Conservation (phyloP, 2,888 invertebrate genomes). For the Drosophila demipolita region DNA sequence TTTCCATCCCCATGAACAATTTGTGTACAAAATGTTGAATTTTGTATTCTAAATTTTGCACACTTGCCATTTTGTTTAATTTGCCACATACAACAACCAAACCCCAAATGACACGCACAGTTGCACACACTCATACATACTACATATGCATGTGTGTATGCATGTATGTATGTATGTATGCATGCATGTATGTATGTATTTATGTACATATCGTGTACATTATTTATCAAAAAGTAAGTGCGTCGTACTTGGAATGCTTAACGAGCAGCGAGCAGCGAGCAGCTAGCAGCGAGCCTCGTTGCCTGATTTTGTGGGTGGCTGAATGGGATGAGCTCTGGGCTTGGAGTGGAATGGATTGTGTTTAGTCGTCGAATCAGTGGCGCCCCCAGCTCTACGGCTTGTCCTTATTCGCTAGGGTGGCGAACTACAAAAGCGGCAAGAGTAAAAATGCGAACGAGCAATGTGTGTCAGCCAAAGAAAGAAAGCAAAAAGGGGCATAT, state of each 20-base stretch:
- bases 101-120: slow-evolving; percentile 30
- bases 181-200: not conserved
- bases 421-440: slow-evolving; percentile 9
- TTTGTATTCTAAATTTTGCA: slow-evolving; percentile 62
- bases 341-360: slow-evolving; percentile 31
- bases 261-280: slow-evolving; percentile 22
- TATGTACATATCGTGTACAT: slow-evolving; percentile 42
- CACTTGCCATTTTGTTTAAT: slow-evolving; percentile 73
- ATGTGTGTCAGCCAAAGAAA: slow-evolving; percentile 56
- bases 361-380: slow-evolving; percentile 16
- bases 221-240: slow-evolving; percentile 64
- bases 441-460: slow-evolving; percentile 42
- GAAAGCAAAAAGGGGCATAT: not conserved
- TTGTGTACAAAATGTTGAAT: slow-evolving; percentile 10
- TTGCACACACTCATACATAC: slow-evolving; percentile 24
- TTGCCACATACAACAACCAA: slow-evolving; percentile 37
- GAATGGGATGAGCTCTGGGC: not conserved
- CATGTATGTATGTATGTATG: not conserved
- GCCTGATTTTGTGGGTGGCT: slow-evolving; percentile 22
- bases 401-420: slow-evolving; percentile 30
- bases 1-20: slow-evolving; percentile 4
- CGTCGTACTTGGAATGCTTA: slow-evolving; percentile 51
- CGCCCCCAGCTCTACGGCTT: not conserved
- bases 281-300: slow-evolving; percentile 27
- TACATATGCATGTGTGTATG: not conserved